phyloP scores from a whole-genome alignment of 2,888 invertebrate species.

The Drosophila pseudotalamancana region DNA sequence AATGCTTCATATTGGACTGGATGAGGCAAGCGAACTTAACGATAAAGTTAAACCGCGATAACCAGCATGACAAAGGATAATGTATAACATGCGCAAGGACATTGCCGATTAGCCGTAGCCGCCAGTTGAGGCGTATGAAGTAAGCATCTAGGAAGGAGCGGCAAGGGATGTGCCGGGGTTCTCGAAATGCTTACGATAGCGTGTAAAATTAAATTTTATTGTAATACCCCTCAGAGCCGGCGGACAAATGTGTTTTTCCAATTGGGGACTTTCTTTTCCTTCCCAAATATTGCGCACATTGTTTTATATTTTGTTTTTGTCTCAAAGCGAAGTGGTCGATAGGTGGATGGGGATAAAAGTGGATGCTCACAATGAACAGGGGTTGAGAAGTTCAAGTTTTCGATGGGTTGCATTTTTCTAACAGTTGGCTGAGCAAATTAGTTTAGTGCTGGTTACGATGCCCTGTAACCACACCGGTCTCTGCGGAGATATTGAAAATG shows the following conservation, averaged over 20 bases:
- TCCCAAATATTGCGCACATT: slow-evolving; percentile 29
- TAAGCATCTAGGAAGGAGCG: background rate
- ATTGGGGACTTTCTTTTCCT: slow-evolving; percentile 18
- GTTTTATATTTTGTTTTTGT: slow-evolving; percentile 37
- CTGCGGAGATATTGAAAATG: slow-evolving; percentile 4
- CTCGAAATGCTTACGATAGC: slow-evolving; percentile 69
- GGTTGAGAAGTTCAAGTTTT: slow-evolving; percentile 21
- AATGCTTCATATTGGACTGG: slow-evolving; percentile 44
- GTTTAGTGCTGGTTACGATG: slow-evolving; percentile 35
- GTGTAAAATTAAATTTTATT: slow-evolving; percentile 79
- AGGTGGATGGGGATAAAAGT: background rate
- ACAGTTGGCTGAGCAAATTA: slow-evolving; percentile 66
- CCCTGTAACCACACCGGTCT: slow-evolving; percentile 37
- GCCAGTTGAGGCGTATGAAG: slow-evolving; percentile 48
- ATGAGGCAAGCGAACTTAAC: slow-evolving; percentile 48
- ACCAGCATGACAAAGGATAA: slow-evolving; percentile 79
- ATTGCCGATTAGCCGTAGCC: slow-evolving; percentile 59
- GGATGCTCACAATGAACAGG: slow-evolving; percentile 4
- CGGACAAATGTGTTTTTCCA: slow-evolving; percentile 49
- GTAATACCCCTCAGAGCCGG: slow-evolving; percentile 51
- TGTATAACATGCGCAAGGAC: slow-evolving; percentile 60
- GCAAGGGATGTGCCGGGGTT: background rate
- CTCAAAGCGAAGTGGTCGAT: slow-evolving; percentile 31
- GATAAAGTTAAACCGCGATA: slow-evolving; percentile 79
- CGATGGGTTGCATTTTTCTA: slow-evolving; percentile 52